These are phyloP conservation scores for Psittacula cyanocephala DNA, from an alignment of 2,113 vertebrate species.

Conservation along the genomic window DNA sequence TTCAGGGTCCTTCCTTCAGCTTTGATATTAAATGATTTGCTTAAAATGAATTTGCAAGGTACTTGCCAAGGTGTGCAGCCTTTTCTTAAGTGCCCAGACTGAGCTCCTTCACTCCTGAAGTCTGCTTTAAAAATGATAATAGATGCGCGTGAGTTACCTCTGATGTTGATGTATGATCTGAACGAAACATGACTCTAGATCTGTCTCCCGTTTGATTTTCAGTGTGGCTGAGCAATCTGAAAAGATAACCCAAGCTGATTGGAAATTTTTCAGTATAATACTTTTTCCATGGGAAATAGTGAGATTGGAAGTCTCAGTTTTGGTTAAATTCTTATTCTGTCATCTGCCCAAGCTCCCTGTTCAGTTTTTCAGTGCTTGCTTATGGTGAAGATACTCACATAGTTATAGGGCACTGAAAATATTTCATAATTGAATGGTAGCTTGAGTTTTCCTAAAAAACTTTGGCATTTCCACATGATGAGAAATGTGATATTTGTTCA, in stretches of 20 bases:
- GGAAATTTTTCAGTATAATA: not conserved
- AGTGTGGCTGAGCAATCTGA: not conserved
- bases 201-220: not conserved
- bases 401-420: not conserved
- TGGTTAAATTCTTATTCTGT: not conserved
- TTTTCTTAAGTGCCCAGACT: not conserved
- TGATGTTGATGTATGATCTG: not conserved
- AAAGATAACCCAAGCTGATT: not conserved
- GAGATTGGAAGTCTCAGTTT: not conserved
- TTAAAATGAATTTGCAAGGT: not conserved
- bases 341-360: not conserved
- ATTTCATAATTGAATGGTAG: not conserved
- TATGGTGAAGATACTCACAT: not conserved
- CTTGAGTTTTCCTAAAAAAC: not conserved
- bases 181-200: not conserved
- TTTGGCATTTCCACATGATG: not conserved
- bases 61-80: not conserved
- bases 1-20: not conserved
- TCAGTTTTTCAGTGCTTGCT: not conserved
- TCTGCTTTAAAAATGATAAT: not conserved
- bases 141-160: no score
- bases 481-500: accelerated
- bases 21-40: not conserved
- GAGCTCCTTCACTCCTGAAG: not conserved
- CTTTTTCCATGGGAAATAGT: not conserved